Percentiles rank a stretch among this genome's conserved stretches.
phyloP scores from a whole-genome alignment of 2,113 vertebrate genomes.

The Numenius arquata region DNA sequence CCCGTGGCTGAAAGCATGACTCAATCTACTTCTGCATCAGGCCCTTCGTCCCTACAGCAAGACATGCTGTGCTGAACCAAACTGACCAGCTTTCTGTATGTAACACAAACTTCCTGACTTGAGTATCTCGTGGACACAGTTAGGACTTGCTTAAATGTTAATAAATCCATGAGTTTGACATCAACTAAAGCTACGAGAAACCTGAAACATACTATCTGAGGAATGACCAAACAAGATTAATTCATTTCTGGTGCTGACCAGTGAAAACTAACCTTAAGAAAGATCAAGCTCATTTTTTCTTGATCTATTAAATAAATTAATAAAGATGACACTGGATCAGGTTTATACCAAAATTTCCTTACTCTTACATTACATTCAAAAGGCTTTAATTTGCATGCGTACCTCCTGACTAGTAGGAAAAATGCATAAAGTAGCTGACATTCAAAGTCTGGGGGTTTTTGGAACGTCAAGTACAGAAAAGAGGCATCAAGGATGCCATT shows the following conservation, averaged over 20 bases:
- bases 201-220: background rate
- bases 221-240: background rate
- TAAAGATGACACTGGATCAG: background rate
- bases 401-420: background rate
- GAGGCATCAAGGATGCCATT: background rate
- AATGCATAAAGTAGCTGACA: background rate
- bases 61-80: fast-evolving
- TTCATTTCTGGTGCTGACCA: background rate
- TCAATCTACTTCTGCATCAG: background rate
- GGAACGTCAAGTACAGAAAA: background rate
- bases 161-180: background rate
- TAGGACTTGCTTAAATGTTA: background rate
- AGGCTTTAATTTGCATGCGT: background rate
- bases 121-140: background rate
- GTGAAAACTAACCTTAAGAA: background rate
- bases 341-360: background rate
- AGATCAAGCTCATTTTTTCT: background rate
- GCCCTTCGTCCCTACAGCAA: too few species aligned
- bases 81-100: fast-evolving
- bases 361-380: background rate
- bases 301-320: background rate
- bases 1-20: background rate
- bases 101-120: background rate
- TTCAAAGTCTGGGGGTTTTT: background rate
- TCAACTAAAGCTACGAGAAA: background rate